Percentiles rank a stretch among this genome's conserved stretches.
phyloP scores from a whole-genome alignment of 1,140 invertebrate genomes.

The Hypsibius dujardini region DNA sequence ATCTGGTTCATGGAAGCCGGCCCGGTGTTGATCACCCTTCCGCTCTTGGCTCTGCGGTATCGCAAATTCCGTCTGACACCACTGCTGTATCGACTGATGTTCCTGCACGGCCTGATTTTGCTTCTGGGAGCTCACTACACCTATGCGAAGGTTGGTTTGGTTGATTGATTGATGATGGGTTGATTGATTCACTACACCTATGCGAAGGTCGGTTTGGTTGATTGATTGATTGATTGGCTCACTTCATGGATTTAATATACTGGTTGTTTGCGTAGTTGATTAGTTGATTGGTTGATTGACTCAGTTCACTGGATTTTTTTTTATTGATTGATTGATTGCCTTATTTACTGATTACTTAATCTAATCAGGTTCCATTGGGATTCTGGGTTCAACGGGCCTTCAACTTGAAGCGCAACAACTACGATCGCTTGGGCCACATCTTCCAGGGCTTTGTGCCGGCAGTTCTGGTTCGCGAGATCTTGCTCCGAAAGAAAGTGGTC shows the following conservation, averaged over 20 bases:
- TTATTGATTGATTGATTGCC: no score
- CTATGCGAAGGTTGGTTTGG: no score
- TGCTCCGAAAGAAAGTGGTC: not conserved
- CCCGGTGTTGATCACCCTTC: not conserved
- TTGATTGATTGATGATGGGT: no score
- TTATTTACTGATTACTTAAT: no score
- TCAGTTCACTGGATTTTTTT: no score
- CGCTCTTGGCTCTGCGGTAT: not conserved
- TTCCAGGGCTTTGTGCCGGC: constrained; percentile 1
- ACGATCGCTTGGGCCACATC: not conserved
- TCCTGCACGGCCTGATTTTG: not conserved
- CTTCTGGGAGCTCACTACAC: not conserved
- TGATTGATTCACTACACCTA: no score
- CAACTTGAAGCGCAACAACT: not conserved
- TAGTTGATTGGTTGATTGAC: no score
- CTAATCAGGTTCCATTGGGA: not conserved
- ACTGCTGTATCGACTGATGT: constrained; percentile 5
- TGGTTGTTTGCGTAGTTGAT: no score
- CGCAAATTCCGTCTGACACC: constrained; percentile 9
- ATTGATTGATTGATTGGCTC: no score
- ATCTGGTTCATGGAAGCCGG: constrained; percentile 1
- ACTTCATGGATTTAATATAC: no score
- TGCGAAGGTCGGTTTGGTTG: no score
- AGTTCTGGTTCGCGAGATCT: not conserved
- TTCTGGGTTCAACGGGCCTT: not conserved